These are phyloP conservation scores for Alethe castanea DNA, from an alignment of 2,113 vertebrate species.

Conservation along the genomic window DNA sequence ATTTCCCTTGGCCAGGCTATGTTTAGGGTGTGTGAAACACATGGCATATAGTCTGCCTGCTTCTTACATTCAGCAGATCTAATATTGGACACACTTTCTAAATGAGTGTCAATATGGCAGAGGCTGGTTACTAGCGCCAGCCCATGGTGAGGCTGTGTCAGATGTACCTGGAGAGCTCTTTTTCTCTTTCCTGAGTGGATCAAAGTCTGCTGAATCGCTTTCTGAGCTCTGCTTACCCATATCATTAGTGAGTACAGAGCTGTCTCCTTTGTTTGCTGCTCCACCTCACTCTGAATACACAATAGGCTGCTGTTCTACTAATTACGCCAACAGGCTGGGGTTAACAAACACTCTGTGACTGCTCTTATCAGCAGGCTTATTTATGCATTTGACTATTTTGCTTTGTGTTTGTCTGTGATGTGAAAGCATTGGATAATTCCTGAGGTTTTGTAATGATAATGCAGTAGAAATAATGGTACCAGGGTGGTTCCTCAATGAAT, in stretches of 20 bases:
- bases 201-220: background rate
- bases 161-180: conserved; percentile 19
- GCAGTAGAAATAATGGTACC: background rate
- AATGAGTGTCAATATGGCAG: background rate
- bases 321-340: conserved; percentile 1
- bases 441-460: background rate
- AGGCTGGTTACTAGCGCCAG: background rate
- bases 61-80: background rate
- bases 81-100: background rate
- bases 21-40: background rate
- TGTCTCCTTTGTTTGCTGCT: background rate
- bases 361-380: conserved; percentile 14
- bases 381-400: conserved; percentile 46
- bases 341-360: background rate
- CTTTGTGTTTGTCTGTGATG: background rate
- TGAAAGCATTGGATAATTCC: background rate
- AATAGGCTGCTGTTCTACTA: background rate
- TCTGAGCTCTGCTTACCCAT: conserved; percentile 53
- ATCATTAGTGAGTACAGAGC: conserved; percentile 66
- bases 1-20: background rate
- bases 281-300: background rate
- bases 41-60: background rate
- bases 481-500: background rate
- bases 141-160: background rate
- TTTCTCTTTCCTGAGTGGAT: background rate